phyloP scores from a whole-genome alignment of 2,888 invertebrate species.

The Euclidia mi region DNA sequence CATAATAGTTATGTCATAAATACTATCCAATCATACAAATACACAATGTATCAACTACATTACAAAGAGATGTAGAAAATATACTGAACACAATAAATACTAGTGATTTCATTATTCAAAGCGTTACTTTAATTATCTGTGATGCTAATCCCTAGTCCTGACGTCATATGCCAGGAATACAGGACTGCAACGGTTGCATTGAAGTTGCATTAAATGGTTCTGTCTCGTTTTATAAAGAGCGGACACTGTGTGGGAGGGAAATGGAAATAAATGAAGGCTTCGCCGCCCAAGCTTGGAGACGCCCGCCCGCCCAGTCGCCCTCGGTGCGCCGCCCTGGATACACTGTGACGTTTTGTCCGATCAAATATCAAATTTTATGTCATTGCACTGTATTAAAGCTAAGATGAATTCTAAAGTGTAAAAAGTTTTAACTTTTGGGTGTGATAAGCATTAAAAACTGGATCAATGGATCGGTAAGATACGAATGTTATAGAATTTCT shows the following conservation, averaged over 20 bases:
- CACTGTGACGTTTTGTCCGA: slow-evolving; percentile 56
- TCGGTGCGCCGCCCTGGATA: slow-evolving; percentile 73
- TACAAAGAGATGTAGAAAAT: too few relatives aligned
- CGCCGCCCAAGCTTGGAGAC: slow-evolving; percentile 74
- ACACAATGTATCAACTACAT: too few relatives aligned
- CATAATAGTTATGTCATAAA: slow-evolving; percentile 4
- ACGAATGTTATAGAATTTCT: slow-evolving; percentile 11
- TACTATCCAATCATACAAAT: background rate
- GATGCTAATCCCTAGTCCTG: slow-evolving; percentile 57
- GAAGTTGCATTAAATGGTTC: slow-evolving; percentile 70
- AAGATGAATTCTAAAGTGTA: slow-evolving; percentile 23
- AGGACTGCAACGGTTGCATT: slow-evolving; percentile 71
- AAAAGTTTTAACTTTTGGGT: slow-evolving; percentile 17
- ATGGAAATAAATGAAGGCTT: slow-evolving; percentile 75
- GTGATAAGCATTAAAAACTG: slow-evolving; percentile 18
- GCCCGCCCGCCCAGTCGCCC: slow-evolving; percentile 88
- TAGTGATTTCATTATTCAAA: slow-evolving; percentile 21
- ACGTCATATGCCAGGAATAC: slow-evolving; percentile 41
- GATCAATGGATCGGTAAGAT: slow-evolving; percentile 50
- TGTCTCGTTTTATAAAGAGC: slow-evolving; percentile 64
- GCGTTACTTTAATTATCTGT: slow-evolving; percentile 49
- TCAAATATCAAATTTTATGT: slow-evolving; percentile 38
- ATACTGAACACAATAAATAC: background rate
- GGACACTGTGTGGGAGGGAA: slow-evolving; percentile 67
- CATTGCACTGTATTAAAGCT: slow-evolving; percentile 35